Base-by-base conservation (phyloP, 2,797 vertebrate genomes). In the Ambastaia sidthimunki region DNA sequence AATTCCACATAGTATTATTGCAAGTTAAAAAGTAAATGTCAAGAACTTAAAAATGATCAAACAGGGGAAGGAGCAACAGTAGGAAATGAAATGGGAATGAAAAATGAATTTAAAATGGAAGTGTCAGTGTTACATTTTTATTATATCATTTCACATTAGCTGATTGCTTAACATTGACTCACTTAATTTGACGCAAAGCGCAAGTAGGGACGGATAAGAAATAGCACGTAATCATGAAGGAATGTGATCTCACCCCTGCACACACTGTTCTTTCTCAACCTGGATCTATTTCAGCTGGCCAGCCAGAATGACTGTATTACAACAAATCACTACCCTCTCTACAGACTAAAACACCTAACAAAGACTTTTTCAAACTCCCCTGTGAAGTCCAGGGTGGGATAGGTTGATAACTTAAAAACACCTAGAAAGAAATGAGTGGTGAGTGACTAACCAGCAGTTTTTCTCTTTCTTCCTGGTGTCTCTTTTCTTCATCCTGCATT, bases 401-500 rank as follows among this genome's bases (percentile, higher is more conserved):
- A 16, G 25, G n/a, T 23, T 11, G 4, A 13, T n/a, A 34, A 2
- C 5, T 50, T 16, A 37, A 52, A 10, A 50, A 7, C 31, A 9
- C 31, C 11, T 62, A 28, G 7, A 12, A 25, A 65, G 44, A 65
- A 10, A 34, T 6, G 16, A 21, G 31, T 25, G 15, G 19, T 13
- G 48, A 63, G 18, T 9, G 5, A 78, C 80, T 88, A 81, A 98
- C 97, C 95, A 97, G 95, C 2, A 97, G 93, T 73, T 85, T 88
- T 1, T 91, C 91, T 63, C 88, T 93, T 65, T 98, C 96, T 52
- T 94, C 91, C 84, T 94, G 95, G 71, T 96, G 96, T 48, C 88
- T 94, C 70, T 80, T 94, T 78, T 98, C 96, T 0, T 94, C 90
- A 28, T 98, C 96, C 88, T 94, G 95, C 28, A 99, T 91, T 89